These are phyloP conservation scores for Pandemis corylana DNA, from an alignment of 2,888 invertebrate species.

Conservation along the genomic window DNA sequence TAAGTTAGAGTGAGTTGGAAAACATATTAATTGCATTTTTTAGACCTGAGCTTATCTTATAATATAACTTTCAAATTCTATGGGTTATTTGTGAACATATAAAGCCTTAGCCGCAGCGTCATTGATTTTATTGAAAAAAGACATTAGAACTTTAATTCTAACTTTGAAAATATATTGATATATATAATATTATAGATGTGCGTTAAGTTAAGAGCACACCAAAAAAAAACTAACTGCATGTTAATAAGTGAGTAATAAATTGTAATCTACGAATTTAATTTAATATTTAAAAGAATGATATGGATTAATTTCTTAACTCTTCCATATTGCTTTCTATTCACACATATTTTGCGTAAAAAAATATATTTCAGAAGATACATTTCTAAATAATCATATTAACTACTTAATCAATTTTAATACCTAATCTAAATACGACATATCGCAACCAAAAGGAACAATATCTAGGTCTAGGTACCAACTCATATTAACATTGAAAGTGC, in stretches of 20 bases:
- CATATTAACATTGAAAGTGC: too few relatives aligned
- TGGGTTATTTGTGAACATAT: background rate
- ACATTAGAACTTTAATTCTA: background rate
- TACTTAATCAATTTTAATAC: conserved; percentile 14
- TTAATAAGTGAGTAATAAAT: conserved; percentile 8
- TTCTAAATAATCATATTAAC: conserved; percentile 20
- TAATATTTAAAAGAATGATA: conserved; percentile 37
- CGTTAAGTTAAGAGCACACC: conserved; percentile 9
- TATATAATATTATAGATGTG: conserved; percentile 4
- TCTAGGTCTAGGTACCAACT: too few relatives aligned
- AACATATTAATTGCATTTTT: background rate
- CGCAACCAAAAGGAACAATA: background rate
- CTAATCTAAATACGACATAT: conserved; percentile 15
- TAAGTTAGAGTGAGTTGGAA: background rate
- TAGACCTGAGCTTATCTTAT: background rate
- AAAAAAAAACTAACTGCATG: background rate
- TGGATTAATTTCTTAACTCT: conserved; percentile 35
- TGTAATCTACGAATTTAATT: conserved; percentile 13
- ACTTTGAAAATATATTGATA: background rate
- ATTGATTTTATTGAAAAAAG: background rate
- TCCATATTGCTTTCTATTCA: conserved; percentile 39
- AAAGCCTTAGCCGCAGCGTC: background rate
- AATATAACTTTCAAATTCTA: background rate
- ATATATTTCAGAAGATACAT: conserved; percentile 33
- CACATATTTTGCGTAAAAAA: conserved; percentile 28